These are phyloP conservation scores for Platycnemis pennipes DNA, from an alignment of 2,888 invertebrate species.

Conservation along the genomic window DNA sequence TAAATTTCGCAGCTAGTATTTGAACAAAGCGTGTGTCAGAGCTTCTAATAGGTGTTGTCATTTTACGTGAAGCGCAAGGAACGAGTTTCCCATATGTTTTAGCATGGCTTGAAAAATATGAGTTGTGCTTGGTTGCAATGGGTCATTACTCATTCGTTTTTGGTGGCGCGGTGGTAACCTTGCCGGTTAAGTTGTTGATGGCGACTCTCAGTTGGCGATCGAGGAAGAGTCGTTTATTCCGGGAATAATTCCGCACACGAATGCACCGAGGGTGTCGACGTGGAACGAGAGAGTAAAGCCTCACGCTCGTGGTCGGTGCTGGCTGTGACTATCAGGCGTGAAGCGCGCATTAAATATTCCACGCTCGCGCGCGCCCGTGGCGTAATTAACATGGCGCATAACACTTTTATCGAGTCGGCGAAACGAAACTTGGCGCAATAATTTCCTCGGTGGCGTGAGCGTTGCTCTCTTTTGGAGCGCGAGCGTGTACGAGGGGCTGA, in stretches of 20 bases:
- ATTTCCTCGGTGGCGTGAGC: neutral
- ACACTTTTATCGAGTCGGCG: neutral
- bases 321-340: neutral
- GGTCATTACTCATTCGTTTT: no score
- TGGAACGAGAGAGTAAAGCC: neutral
- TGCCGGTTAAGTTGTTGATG: neutral
- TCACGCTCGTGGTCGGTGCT: neutral
- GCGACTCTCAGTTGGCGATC: neutral
- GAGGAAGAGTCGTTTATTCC: neutral
- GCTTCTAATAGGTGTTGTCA: no score
- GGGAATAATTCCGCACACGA: neutral
- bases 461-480: neutral
- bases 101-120: no score
- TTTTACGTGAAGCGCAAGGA: no score
- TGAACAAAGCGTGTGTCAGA: no score
- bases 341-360: neutral
- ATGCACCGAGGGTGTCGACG: neutral
- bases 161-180: no score
- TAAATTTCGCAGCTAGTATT: no score
- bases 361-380: slow-evolving; percentile 12
- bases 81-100: no score
- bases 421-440: neutral
- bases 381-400: neutral
- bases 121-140: no score
- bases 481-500: no score